A percentile compares a stretch with the other conserved stretches of the same genome.
Evolutionary conservation across 2,113 vertebrate species (phyloP).

Genomic region (Petaurus breviceps): DNA sequence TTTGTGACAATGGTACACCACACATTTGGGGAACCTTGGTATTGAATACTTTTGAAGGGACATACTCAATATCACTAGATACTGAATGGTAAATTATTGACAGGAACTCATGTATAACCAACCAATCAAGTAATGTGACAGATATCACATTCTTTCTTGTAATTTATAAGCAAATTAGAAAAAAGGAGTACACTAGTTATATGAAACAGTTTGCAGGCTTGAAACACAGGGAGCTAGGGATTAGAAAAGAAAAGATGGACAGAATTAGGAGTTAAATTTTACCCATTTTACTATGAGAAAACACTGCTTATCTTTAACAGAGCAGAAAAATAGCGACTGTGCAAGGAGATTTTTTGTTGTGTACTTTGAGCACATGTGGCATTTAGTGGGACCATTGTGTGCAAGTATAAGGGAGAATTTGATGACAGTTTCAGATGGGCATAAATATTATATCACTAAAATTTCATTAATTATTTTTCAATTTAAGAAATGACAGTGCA

Average conservation of each 20-base stretch:
- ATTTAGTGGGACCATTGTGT: not conserved
- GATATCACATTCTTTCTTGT: not conserved
- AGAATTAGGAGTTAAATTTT: not conserved
- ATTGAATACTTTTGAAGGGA: not conserved
- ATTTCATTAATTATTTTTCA: not conserved
- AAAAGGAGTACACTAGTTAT: not conserved
- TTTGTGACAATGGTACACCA: not conserved
- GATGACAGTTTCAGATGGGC: not conserved
- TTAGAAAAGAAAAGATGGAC: not conserved
- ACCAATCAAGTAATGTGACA: not conserved
- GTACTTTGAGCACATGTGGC: not conserved
- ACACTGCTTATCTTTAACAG: not conserved
- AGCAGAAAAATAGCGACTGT: not conserved
- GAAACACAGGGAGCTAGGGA: not conserved
- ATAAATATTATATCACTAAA: not conserved
- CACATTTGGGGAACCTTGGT: not conserved
- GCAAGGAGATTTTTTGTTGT: not conserved
- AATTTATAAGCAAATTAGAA: not conserved
- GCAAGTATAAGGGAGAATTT: not conserved
- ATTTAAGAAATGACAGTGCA: not conserved
- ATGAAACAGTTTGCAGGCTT: not conserved
- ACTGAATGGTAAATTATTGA: not conserved
- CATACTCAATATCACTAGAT: not conserved
- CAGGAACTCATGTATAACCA: not conserved
- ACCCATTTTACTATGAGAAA: not conserved